Evolutionary conservation across 23 tunicate species (phyloP).

Genomic region (Trididemnum clinides): DNA sequence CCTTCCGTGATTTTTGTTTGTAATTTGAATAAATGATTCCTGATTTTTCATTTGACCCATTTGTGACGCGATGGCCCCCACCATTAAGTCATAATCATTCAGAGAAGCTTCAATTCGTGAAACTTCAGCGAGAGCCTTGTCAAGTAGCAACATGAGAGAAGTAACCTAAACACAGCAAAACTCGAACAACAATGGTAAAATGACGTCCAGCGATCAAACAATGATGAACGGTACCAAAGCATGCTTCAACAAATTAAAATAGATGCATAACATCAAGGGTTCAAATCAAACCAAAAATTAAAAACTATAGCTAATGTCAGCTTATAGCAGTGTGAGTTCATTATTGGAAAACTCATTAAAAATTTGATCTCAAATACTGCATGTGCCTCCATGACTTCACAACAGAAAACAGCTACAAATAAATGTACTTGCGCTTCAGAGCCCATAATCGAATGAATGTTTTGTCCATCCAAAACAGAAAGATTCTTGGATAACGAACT

Average conservation of each 20-base stretch:
- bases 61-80: slow-evolving; percentile 78
- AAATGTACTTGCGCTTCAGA: slow-evolving; percentile 78
- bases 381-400: no score
- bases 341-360: no score
- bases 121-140: slow-evolving; percentile 79
- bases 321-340: no score
- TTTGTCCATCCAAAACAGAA: slow-evolving; percentile 94
- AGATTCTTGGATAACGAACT: slow-evolving; percentile 67
- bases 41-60: slow-evolving; percentile 98
- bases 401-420: background rate
- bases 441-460: slow-evolving; percentile 96
- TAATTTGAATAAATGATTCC: slow-evolving; percentile 96
- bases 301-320: no score
- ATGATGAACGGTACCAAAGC: no score
- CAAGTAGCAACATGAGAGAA: slow-evolving; percentile 75
- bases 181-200: no score
- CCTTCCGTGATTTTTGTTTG: slow-evolving; percentile 80
- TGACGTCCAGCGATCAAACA: no score
- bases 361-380: no score
- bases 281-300: no score
- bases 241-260: no score
- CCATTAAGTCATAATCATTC: slow-evolving; percentile 88
- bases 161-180: slow-evolving; percentile 70
- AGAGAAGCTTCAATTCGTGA: slow-evolving; percentile 58
- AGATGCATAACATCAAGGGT: no score